Evolutionary conservation across 1,140 invertebrate species (phyloP).

Genomic region (Melanaphis sacchari): DNA sequence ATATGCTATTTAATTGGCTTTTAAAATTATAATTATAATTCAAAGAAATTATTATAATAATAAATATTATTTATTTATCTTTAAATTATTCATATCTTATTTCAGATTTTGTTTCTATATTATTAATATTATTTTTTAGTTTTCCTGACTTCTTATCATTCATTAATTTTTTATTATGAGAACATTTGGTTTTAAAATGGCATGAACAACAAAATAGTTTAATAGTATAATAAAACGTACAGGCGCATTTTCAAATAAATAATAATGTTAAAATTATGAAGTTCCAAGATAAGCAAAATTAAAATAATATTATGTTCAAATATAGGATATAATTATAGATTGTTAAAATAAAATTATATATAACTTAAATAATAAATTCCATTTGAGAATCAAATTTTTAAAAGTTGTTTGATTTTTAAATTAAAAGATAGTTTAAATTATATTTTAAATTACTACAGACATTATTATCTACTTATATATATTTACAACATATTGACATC

Average conservation of each 20-base stretch:
- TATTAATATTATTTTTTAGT: too few species aligned
- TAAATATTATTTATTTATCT: too few species aligned
- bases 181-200: background rate
- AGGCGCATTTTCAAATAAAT: background rate
- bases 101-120: too few species aligned
- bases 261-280: background rate
- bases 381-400: background rate
- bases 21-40: too few species aligned
- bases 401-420: conserved; percentile 17
- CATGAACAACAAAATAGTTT: background rate
- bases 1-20: too few species aligned
- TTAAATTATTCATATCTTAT: too few species aligned
- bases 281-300: background rate
- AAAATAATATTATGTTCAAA: background rate
- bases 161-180: background rate
- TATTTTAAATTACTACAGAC: background rate
- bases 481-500: conserved; percentile 1
- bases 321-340: background rate
- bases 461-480: background rate
- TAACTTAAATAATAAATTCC: background rate
- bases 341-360: too few species aligned
- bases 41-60: too few species aligned
- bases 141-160: too few species aligned
- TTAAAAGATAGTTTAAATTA: background rate
- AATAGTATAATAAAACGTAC: background rate